phyloP scores from a whole-genome alignment of 2,797 vertebrate species.

The Bucorvus abyssinicus region DNA sequence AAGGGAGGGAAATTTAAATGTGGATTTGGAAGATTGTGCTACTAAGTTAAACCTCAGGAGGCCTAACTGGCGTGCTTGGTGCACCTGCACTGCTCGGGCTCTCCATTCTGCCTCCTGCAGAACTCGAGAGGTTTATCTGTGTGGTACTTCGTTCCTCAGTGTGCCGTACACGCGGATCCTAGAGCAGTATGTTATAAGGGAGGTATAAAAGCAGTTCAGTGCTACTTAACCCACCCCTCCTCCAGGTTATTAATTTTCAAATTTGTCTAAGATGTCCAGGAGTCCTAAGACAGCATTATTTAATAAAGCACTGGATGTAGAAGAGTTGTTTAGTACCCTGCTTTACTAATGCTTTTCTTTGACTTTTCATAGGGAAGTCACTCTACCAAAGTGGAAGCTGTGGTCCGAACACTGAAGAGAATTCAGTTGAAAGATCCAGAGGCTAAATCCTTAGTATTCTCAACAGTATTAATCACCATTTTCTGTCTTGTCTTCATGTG shows the following conservation, averaged over 20 bases:
- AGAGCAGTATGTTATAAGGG: fast-evolving
- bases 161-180: neutral
- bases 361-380: constrained; percentile 90
- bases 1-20: neutral
- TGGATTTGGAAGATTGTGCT: neutral
- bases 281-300: neutral
- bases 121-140: neutral
- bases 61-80: neutral
- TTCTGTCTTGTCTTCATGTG: neutral
- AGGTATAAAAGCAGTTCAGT: neutral
- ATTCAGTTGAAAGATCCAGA: constrained; percentile 89
- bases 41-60: neutral
- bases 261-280: neutral
- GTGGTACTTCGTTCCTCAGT: fast-evolving
- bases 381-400: constrained; percentile 98
- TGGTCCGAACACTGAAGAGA: constrained; percentile 93
- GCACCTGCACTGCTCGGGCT: neutral
- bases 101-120: neutral
- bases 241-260: neutral
- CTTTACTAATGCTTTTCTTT: neutral
- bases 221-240: neutral
- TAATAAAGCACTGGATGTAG: neutral
- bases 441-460: constrained; percentile 96
- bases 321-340: neutral
- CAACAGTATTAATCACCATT: constrained; percentile 82